Conservation (phyloP, 2,113 vertebrate species). For the Actinemys pallida region DNA sequence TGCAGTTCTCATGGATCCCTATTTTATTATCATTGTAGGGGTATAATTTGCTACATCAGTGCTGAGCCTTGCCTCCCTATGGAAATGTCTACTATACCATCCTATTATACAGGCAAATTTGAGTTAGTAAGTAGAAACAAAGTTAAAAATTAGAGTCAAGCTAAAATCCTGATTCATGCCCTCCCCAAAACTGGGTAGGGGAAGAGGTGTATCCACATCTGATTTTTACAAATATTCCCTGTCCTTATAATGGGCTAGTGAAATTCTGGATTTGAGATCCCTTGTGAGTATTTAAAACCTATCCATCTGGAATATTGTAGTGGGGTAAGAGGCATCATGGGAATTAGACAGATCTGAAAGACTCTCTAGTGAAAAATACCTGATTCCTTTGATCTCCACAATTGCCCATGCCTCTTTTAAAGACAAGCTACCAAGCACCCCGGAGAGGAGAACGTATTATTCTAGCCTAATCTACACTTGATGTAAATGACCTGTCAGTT, state of each 20-base stretch:
- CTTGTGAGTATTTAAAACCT: background rate
- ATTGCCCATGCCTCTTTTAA: too few species aligned
- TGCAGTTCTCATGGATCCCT: background rate
- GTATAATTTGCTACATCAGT: background rate
- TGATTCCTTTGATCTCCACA: too few species aligned
- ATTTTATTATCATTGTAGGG: background rate
- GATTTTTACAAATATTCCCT: background rate
- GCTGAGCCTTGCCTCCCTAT: background rate
- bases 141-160: background rate
- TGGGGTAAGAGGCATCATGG: background rate
- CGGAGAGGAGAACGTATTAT: too few species aligned
- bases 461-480: too few species aligned
- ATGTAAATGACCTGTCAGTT: too few species aligned
- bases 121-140: background rate
- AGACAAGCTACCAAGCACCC: too few species aligned
- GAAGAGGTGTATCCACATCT: background rate
- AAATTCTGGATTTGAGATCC: background rate
- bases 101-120: background rate
- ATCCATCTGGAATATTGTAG: background rate
- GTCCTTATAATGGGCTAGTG: too few species aligned
- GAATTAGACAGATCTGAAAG: background rate
- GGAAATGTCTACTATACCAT: background rate
- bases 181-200: background rate
- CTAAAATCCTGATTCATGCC: background rate
- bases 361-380: background rate